Evolutionary conservation across 2,797 vertebrate genomes (phyloP).

Genomic region (Galaxias olidus): DNA sequence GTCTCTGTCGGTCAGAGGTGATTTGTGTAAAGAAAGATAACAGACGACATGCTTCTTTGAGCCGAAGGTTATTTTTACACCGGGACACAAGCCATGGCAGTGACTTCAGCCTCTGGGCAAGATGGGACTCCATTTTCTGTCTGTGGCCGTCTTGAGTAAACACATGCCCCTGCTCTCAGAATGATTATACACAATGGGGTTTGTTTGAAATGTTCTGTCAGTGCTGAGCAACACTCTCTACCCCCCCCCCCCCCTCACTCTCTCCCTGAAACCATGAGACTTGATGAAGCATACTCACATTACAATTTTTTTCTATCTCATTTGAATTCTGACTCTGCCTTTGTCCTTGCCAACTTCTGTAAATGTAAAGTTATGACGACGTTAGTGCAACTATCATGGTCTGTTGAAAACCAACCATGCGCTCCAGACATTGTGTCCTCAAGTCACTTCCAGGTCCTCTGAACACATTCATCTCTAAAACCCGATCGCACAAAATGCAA

Average conservation of each 20-base stretch:
- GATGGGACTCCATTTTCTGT: conserved; percentile 54
- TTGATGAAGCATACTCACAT: neutral
- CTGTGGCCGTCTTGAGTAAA: conserved; percentile 46
- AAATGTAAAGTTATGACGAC: neutral
- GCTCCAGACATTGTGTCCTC: too few relatives aligned
- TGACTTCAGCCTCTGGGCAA: conserved; percentile 36
- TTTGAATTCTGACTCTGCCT: neutral
- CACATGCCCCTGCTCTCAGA: conserved; percentile 66
- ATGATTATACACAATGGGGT: conserved; percentile 52
- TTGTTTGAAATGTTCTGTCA: conserved; percentile 18
- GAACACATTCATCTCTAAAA: too few relatives aligned
- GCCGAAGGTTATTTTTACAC: conserved; percentile 56
- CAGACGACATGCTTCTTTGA: conserved; percentile 10
- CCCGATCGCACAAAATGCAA: too few relatives aligned
- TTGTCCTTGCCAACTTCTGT: too few relatives aligned
- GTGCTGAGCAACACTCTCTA: neutral
- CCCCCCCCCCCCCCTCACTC: too few relatives aligned
- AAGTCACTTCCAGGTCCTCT: too few relatives aligned
- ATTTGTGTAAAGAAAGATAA: conserved; percentile 51
- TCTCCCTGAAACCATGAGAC: neutral
- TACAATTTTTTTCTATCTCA: neutral
- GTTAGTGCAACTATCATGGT: too few relatives aligned
- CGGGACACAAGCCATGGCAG: conserved; percentile 44
- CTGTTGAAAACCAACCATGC: too few relatives aligned
- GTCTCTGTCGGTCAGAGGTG: conserved; percentile 28